phyloP scores from a whole-genome alignment of 1,140 invertebrate species.

The Tigriopus japonicus region DNA sequence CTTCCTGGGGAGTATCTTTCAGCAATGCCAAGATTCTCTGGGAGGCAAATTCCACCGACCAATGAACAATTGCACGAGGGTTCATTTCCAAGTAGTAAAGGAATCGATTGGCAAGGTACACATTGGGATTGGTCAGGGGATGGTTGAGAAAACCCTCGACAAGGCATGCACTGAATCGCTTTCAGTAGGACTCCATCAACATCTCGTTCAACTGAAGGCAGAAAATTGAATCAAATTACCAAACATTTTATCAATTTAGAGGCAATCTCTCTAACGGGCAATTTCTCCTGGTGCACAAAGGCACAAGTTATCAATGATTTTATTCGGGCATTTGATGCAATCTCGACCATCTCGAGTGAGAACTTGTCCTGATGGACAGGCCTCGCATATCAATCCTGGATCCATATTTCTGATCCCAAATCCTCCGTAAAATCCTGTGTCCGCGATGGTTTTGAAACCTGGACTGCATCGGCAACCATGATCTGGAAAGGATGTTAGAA shows the following conservation, averaged over 20 bases:
- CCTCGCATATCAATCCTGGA: not conserved
- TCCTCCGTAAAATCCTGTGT: too few relatives aligned
- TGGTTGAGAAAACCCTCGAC: not conserved
- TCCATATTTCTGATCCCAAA: too few relatives aligned
- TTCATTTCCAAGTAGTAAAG: not conserved
- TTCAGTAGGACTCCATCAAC: not conserved
- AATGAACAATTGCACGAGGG: not conserved
- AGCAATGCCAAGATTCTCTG: not conserved
- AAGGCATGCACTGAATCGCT: not conserved
- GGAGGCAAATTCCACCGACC: not conserved
- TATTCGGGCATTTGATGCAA: not conserved
- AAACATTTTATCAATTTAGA: not conserved
- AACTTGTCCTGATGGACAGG: not conserved
- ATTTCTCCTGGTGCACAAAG: not conserved
- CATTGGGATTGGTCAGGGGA: not conserved
- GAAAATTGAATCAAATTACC: not conserved
- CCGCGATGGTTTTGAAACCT: too few relatives aligned
- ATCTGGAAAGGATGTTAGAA: too few relatives aligned
- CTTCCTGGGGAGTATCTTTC: not conserved
- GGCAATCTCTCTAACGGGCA: not conserved
- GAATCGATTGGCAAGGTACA: not conserved
- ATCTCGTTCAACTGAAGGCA: slow-evolving; percentile 4
- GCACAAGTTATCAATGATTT: not conserved
- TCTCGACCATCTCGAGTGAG: not conserved
- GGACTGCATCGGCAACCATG: too few relatives aligned